phyloP scores from a whole-genome alignment of 2,797 vertebrate genomes.

The Peromyscus melanophrys region DNA sequence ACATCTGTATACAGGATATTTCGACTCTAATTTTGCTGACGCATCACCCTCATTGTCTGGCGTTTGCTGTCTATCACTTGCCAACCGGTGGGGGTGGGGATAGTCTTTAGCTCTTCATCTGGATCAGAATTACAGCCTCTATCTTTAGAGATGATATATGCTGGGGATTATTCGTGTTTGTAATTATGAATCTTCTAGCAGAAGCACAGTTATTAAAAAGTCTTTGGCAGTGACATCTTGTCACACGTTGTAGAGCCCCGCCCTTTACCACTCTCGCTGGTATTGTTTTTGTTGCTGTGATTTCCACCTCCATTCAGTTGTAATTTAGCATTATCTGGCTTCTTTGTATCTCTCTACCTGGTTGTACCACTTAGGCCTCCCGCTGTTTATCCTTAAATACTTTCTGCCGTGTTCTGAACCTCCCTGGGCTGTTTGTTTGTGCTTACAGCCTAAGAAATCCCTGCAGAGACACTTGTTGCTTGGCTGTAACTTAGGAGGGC shows the following conservation, averaged over 20 bases:
- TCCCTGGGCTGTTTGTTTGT: slow-evolving; percentile 37
- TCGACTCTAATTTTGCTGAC: slow-evolving; percentile 35
- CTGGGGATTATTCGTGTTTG: slow-evolving; percentile 77
- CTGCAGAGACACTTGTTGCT: not conserved
- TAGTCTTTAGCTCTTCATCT: slow-evolving; percentile 68
- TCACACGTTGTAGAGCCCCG: not conserved
- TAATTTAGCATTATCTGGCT: slow-evolving; percentile 52
- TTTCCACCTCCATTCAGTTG: slow-evolving; percentile 45
- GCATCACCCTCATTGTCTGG: slow-evolving; percentile 67
- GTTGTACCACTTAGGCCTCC: slow-evolving; percentile 42
- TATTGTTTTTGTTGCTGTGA: slow-evolving; percentile 35
- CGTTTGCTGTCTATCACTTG: slow-evolving; percentile 70
- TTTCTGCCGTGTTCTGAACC: slow-evolving; percentile 24
- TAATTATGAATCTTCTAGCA: slow-evolving; percentile 73
- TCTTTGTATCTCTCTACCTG: slow-evolving; percentile 49
- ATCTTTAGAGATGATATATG: slow-evolving; percentile 80
- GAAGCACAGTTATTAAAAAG: slow-evolving; percentile 73
- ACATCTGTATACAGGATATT: slow-evolving; percentile 4
- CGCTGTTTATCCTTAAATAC: slow-evolving; percentile 73
- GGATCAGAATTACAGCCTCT: slow-evolving; percentile 80
- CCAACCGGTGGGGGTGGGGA: slow-evolving; percentile 51
- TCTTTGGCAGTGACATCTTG: slow-evolving; percentile 56
- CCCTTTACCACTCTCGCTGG: not conserved
- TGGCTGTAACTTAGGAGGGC: not conserved
- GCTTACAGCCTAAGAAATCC: slow-evolving; percentile 22